These are phyloP conservation scores for Mobula birostris DNA, from an alignment of 2,113 vertebrate species.

Conservation along the genomic window DNA sequence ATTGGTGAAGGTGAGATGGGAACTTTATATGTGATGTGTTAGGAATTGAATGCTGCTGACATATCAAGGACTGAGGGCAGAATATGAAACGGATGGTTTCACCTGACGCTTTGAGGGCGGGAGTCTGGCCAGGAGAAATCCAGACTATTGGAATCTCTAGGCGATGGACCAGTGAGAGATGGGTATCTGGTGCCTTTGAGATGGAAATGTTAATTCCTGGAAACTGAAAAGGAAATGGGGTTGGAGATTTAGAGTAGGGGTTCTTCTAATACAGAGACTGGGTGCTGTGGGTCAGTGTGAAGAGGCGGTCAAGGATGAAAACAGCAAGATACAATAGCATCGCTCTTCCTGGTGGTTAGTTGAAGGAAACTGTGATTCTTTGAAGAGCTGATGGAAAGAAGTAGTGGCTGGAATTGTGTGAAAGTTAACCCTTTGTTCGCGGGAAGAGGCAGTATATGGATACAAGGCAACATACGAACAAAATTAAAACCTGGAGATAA, in stretches of 20 bases:
- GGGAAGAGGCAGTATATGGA: not conserved
- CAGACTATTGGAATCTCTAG: not conserved
- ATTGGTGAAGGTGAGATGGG: not conserved
- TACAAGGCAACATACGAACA: not conserved
- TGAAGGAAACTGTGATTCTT: not conserved
- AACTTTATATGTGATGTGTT: not conserved
- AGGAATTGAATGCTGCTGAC: too few relatives aligned
- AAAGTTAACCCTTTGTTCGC: not conserved
- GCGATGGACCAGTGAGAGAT: not conserved
- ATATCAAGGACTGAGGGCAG: not conserved
- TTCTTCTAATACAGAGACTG: not conserved
- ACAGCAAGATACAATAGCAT: not conserved
- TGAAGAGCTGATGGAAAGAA: not conserved
- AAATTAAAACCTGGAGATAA: not conserved
- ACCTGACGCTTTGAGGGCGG: not conserved
- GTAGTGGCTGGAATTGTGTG: not conserved
- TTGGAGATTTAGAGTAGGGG: not conserved
- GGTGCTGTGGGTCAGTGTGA: not conserved
- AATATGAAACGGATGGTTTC: not conserved
- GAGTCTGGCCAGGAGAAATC: not conserved
- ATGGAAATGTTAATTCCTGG: not conserved
- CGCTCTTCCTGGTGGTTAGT: not conserved
- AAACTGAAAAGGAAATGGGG: not conserved
- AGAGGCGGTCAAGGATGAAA: not conserved
- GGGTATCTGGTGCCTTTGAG: not conserved